phyloP scores from a whole-genome alignment of 2,888 invertebrate genomes.

The Pocota personata region DNA sequence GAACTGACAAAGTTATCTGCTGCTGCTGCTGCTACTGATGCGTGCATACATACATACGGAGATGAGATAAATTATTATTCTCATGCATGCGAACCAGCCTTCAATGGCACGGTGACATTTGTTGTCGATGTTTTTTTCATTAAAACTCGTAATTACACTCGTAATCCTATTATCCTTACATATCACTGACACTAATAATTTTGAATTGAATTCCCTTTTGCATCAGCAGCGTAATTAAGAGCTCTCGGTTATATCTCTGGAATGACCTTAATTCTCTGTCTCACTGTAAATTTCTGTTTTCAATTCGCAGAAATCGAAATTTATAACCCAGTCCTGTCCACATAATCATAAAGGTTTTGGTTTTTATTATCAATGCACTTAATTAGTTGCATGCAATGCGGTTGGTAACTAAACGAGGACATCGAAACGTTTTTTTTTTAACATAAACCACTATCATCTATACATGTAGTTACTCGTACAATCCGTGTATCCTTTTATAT shows the following conservation, averaged over 20 bases:
- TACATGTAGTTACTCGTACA: background rate
- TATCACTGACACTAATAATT: slow-evolving; percentile 62
- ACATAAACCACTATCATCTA: background rate
- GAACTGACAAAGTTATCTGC: slow-evolving; percentile 51
- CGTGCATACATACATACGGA: background rate
- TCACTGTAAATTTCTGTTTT: slow-evolving; percentile 17
- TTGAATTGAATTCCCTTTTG: slow-evolving; percentile 48
- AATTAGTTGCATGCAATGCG: slow-evolving; percentile 18
- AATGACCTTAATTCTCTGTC: slow-evolving; percentile 54
- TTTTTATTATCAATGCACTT: slow-evolving; percentile 46
- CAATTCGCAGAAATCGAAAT: slow-evolving; percentile 31
- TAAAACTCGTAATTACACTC: slow-evolving; percentile 47
- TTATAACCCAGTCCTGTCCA: slow-evolving; percentile 23
- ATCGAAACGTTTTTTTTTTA: too few relatives aligned
- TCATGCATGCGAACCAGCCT: background rate
- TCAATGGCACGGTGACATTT: slow-evolving; percentile 13
- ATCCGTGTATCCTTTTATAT: background rate
- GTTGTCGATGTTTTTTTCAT: slow-evolving; percentile 32
- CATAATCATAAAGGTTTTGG: background rate
- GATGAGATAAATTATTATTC: slow-evolving; percentile 10
- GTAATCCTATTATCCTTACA: slow-evolving; percentile 70
- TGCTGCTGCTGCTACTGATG: background rate
- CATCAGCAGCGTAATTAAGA: slow-evolving; percentile 51
- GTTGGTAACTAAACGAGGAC: background rate
- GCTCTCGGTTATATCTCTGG: slow-evolving; percentile 50